Conservation (phyloP, 2,888 invertebrate genomes). For the Oxystoma pomonae region DNA sequence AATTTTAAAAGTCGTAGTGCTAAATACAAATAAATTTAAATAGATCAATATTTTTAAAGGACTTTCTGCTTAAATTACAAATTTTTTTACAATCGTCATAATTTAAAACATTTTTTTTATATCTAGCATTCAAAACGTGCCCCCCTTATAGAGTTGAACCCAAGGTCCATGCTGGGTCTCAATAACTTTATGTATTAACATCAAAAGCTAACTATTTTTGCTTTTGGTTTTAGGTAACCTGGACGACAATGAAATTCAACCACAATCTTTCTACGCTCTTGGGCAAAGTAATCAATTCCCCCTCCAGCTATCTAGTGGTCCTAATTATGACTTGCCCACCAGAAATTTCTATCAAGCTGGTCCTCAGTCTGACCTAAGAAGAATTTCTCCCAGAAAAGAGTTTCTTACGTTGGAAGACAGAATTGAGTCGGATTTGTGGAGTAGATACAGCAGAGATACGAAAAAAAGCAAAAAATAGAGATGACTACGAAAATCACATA, state of each 20-base stretch:
- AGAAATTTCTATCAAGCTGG: neutral
- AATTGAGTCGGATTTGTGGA: constrained; percentile 1
- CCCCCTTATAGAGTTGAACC: too few species aligned
- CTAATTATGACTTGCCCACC: neutral
- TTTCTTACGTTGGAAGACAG: neutral
- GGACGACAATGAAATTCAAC: neutral
- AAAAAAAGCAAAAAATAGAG: neutral
- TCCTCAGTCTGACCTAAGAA: neutral
- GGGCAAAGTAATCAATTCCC: neutral
- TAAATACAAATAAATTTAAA: too few species aligned
- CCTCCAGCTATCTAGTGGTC: neutral
- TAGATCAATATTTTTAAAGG: too few species aligned
- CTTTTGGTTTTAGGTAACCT: neutral
- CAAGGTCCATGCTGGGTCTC: too few species aligned
- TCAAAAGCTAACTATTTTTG: too few species aligned
- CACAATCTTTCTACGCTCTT: neutral
- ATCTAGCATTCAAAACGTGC: too few species aligned
- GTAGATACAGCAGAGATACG: neutral
- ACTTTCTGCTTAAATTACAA: too few species aligned
- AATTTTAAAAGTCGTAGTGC: too few species aligned
- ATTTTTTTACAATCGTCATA: too few species aligned
- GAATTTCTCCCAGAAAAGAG: neutral
- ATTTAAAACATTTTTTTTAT: too few species aligned
- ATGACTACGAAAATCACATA: too few species aligned
- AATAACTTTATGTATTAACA: too few species aligned